Conservation (phyloP, 2,888 invertebrate species). For the Nomada fabriciana region DNA sequence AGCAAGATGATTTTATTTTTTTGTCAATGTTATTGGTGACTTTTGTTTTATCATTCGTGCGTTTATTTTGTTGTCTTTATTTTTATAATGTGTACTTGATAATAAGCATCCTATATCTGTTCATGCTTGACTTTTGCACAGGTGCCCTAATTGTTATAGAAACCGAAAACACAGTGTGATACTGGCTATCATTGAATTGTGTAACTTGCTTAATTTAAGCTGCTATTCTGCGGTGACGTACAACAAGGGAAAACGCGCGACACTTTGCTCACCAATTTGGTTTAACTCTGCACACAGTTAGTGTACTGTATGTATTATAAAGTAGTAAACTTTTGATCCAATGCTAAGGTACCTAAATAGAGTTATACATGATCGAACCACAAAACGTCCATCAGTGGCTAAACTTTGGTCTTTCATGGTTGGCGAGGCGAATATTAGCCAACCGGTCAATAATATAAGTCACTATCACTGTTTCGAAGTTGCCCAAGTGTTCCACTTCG, state of each 20-base stretch:
- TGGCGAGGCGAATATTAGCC: neutral
- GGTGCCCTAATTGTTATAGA: neutral
- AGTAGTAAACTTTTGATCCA: neutral
- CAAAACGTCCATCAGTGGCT: conserved; percentile 2
- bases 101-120: neutral
- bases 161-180: neutral
- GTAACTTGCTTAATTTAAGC: neutral
- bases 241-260: neutral
- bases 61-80: too few species aligned
- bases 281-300: neutral
- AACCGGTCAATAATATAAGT: neutral
- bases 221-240: neutral
- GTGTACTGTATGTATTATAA: neutral
- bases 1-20: too few species aligned
- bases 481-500: too few species aligned
- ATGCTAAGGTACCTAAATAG: neutral
- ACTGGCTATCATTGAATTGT: neutral
- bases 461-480: too few species aligned
- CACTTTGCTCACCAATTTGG: conserved; percentile 1
- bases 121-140: neutral
- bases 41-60: too few species aligned
- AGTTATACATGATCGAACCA: conserved; percentile 14
- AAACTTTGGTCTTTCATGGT: conserved; percentile 1
- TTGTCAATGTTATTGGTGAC: too few species aligned
- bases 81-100: too few species aligned